Evolutionary conservation across 2,888 invertebrate species (phyloP).

Genomic region (Hirudinaria manillensis): DNA sequence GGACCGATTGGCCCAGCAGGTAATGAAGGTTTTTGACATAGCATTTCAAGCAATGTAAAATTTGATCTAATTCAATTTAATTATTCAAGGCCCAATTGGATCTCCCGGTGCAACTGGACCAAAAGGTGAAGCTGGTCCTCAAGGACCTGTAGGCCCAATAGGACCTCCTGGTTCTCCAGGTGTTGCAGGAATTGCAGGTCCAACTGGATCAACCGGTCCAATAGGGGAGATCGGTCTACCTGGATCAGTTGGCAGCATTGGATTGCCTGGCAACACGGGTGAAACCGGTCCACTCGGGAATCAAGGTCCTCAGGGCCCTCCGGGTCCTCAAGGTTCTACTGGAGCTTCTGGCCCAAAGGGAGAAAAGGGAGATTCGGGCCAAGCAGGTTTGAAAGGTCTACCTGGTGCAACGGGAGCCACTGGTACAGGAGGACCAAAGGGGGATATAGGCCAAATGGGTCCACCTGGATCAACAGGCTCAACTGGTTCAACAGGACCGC

Average conservation of each 20-base stretch:
- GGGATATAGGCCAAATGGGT: slow-evolving; percentile 53
- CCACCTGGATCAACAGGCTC: slow-evolving; percentile 28
- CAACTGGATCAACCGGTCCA: slow-evolving; percentile 29
- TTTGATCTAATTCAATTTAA: too few species aligned
- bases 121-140: slow-evolving; percentile 22
- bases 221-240: slow-evolving; percentile 27
- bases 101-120: slow-evolving; percentile 28
- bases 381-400: slow-evolving; percentile 30
- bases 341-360: slow-evolving; percentile 36
- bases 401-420: slow-evolving; percentile 33
- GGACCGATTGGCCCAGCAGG: slow-evolving; percentile 32
- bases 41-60: too few species aligned
- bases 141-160: slow-evolving; percentile 14
- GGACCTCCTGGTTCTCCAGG: slow-evolving; percentile 34
- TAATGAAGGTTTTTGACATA: neutral
- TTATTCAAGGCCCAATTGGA: slow-evolving; percentile 29
- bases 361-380: slow-evolving; percentile 35
- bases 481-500: slow-evolving; percentile 28
- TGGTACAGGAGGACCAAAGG: slow-evolving; percentile 28
- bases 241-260: slow-evolving; percentile 27
- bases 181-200: slow-evolving; percentile 34
- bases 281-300: slow-evolving; percentile 42
- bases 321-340: slow-evolving; percentile 33
- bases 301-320: slow-evolving; percentile 25
- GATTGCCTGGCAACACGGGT: slow-evolving; percentile 27